Conservation (phyloP, 2,888 invertebrate genomes). For the Anaspis maculata region DNA sequence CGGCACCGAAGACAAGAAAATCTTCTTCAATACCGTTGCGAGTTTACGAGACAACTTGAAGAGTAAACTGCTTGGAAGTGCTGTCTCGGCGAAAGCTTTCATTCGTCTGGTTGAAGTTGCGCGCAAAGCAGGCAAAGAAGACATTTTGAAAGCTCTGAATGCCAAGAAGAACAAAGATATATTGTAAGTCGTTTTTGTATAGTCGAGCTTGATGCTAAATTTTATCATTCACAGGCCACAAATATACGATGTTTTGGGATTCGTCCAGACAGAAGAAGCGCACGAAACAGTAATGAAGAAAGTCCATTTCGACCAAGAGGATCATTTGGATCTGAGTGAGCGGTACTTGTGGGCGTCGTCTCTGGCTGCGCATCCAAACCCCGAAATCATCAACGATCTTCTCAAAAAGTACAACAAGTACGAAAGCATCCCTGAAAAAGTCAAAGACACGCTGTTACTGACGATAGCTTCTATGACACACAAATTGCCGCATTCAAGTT, state of each 20-base stretch:
- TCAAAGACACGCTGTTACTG: constrained; percentile 59
- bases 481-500: constrained; percentile 35
- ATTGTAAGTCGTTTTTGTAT: constrained; percentile 38
- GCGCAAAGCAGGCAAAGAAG: constrained; percentile 50
- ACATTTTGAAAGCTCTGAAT: constrained; percentile 51
- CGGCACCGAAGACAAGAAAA: constrained; percentile 8
- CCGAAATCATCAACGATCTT: constrained; percentile 47
- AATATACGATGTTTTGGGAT: constrained; percentile 61
- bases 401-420: constrained; percentile 43
- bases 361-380: constrained; percentile 56
- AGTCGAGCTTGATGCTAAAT: constrained; percentile 1
- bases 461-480: constrained; percentile 56
- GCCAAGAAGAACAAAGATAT: constrained; percentile 50
- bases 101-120: constrained; percentile 54
- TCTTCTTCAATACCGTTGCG: constrained; percentile 44
- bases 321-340: constrained; percentile 47
- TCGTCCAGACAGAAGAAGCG: constrained; percentile 58
- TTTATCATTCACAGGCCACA: constrained; percentile 45
- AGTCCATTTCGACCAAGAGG: constrained; percentile 49
- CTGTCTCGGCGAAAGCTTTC: constrained; percentile 56
- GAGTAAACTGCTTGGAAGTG: constrained; percentile 51
- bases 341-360: constrained; percentile 68
- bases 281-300: constrained; percentile 61
- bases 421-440: constrained; percentile 47
- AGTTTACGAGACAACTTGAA: constrained; percentile 47